phyloP scores from a whole-genome alignment of 2,113 vertebrate genomes.

The Corydoras sp. region DNA sequence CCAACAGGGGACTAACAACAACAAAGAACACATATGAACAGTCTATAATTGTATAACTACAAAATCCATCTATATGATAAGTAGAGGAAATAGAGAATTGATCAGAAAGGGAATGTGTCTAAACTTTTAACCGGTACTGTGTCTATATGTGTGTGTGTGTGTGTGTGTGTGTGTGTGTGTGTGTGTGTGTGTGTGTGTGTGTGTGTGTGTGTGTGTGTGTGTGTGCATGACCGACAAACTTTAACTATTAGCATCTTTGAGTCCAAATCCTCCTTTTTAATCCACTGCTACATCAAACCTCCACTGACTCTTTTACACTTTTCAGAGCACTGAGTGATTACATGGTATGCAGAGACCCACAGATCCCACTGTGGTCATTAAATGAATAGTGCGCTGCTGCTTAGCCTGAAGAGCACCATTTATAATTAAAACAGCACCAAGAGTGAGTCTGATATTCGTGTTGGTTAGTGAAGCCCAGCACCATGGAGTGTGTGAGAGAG shows the following conservation, averaged over 20 bases:
- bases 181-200: no score
- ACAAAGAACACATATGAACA: no score
- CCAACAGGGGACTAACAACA: no score
- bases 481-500: background rate
- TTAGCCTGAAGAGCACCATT: slow-evolving; percentile 29
- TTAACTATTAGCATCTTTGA: background rate
- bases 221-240: no score
- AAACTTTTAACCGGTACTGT: no score
- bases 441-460: slow-evolving; percentile 4
- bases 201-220: no score
- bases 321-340: background rate
- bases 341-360: slow-evolving; percentile 8
- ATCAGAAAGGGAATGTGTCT: no score
- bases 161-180: no score
- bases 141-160: no score
- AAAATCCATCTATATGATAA: no score
- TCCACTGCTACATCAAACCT: background rate
- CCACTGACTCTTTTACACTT: background rate
- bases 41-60: no score
- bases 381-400: slow-evolving; percentile 24
- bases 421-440: slow-evolving; percentile 32
- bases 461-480: slow-evolving; percentile 16
- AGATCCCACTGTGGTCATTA: slow-evolving; percentile 15
- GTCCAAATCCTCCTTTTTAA: background rate
- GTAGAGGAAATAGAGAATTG: no score